Evolutionary conservation across 2,888 invertebrate species (phyloP), one percentile per base, ranked within the genome.

Genomic region (Periphyllus acericola): DNA sequence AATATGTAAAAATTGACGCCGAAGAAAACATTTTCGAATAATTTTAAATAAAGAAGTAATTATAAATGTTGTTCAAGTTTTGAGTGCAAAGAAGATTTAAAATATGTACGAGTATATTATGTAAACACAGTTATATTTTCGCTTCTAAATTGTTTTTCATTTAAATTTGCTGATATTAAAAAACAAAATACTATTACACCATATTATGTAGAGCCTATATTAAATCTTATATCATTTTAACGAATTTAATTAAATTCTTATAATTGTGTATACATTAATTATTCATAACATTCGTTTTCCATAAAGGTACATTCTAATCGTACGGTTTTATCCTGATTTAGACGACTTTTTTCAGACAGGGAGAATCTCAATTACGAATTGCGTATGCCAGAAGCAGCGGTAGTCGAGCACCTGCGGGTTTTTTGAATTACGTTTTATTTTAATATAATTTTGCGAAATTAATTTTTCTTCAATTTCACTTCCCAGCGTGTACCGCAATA

Each of bases 381-480:
- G 83, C 25, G 36, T 32, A n/a, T 32, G 60, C 32, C 32, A 78
- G 17, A 46, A 84, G 17, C 66, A 78, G 52, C 32, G 40, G 76
- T 66, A 46, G 25, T 68, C 76, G 66, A 78, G 68, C 76, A 84
- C 76, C 84, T 68, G 84, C 68, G 32, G 84, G 17, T 66, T 84
- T 83, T 84, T n/a, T 19, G 66, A 60, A 76, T 78, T 76, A 68
- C 32, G 29, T 84, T 76, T 68, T 46, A 17, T 68, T 25, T 4
- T 21, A 68, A 81, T 29, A 66, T 46, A 66, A 66, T 84, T 84
- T 84, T 76, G 76, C 4, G 19, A 68, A 84, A 84, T 68, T 52
- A 68, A 84, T 78, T 78, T 84, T 52, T 68, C 84, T 76, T 34
- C 84, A 32, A 76, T 76, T 84, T 75, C 40, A 40, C 32, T 46